phyloP scores from a whole-genome alignment of 2,888 invertebrate genomes.

The Omphaloscelis lunosa region DNA sequence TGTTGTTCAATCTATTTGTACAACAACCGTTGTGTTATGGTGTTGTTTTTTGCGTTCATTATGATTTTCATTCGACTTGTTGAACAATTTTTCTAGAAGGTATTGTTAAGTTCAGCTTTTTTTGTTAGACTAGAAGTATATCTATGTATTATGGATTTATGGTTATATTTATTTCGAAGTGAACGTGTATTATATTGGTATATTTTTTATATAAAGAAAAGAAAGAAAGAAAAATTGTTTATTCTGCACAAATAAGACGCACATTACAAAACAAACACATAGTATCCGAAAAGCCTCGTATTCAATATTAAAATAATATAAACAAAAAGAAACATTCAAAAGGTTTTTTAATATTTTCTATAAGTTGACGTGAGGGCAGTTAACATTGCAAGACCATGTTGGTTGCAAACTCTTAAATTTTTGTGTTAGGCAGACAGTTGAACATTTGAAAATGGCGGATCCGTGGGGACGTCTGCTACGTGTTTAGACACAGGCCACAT shows the following conservation, averaged over 20 bases:
- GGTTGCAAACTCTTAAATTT: neutral
- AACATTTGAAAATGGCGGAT: too few relatives aligned
- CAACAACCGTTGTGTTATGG: slow-evolving; percentile 57
- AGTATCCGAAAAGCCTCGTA: neutral
- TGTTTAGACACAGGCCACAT: too few relatives aligned
- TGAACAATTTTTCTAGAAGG: slow-evolving; percentile 1
- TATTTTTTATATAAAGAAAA: neutral
- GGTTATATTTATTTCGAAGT: neutral
- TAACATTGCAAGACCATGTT: neutral
- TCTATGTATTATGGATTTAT: neutral
- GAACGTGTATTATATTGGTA: neutral
- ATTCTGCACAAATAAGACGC: neutral
- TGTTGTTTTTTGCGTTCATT: slow-evolving; percentile 43
- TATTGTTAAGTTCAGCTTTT: neutral
- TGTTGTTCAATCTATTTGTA: slow-evolving; percentile 78
- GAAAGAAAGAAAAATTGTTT: neutral
- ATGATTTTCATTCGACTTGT: slow-evolving; percentile 17
- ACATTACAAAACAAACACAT: neutral
- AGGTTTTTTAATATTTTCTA: neutral
- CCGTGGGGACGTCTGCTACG: too few relatives aligned
- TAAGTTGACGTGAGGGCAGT: neutral
- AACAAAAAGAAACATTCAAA: neutral
- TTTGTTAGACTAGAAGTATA: neutral
- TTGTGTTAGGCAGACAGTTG: too few relatives aligned
- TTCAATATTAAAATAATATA: neutral